Base-by-base conservation (phyloP, 2,888 invertebrate species). In the Agrochola lychnidis region DNA sequence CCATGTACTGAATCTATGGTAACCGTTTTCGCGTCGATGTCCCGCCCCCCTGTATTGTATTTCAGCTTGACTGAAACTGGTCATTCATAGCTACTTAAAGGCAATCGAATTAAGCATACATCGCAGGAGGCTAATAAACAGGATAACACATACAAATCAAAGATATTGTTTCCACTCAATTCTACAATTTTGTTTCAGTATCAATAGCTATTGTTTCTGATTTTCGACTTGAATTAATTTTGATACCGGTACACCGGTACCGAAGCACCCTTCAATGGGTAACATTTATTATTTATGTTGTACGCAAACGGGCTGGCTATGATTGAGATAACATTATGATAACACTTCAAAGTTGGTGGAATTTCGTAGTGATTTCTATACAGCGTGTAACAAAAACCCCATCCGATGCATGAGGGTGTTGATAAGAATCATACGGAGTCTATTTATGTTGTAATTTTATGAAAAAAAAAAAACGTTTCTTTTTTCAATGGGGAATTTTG, bases 151-250 rank as follows among this genome's bases (percentile, higher is more conserved):
- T n/a, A 30, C 5, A 42, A 42, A 42, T 30, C 25, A 56, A 30
- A 45, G n/a, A 57, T n/a, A 73, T n/a, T 36, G 16, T 70, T 36
- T 72, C 14, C 14, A 59, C 14, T 70, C 40, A 40, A 71, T 71
- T 30, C 22, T 42, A 56, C 30, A 45, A 45, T 36, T 70, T 10
- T 36, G n/a, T 19, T 48, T 2, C 48, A 9, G 19, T 56, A 56
- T 48, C 70, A 56, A 69, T 56, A 70, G 45, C 45, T 14, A 57
- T 40, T 73, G 73, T 70, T 73, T 25, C 30, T 45, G n/a, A 57
- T 69, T 36, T n/a, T 73, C 19, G 5, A 57, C 16, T 25, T 51
- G 22, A 48, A 22, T 40, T 9, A 30, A 42, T 61, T 73, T 72
- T 30, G 36, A 59, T 40, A 73, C 14, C 36, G 71, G 25, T 25